phyloP scores from a whole-genome alignment of 2,888 invertebrate genomes.

The Cinara cedri region DNA sequence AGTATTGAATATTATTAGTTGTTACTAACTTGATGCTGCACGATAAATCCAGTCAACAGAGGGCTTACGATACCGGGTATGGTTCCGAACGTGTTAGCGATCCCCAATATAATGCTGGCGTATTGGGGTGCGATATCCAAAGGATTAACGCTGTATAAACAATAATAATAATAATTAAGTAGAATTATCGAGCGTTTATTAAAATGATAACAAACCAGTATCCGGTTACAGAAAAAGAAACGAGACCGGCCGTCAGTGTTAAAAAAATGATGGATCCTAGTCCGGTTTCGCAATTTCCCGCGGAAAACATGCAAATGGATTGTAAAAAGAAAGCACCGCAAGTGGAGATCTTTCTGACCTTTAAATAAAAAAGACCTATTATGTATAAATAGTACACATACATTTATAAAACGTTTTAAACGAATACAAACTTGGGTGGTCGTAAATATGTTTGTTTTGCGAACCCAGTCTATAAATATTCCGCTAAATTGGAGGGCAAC shows the following conservation, averaged over 20 bases:
- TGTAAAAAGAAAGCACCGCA: slow-evolving; percentile 78
- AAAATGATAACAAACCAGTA: too few species aligned
- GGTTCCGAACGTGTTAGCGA: slow-evolving; percentile 89
- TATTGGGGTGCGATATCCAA: slow-evolving; percentile 90
- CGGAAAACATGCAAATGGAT: slow-evolving; percentile 83
- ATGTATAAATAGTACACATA: too few species aligned
- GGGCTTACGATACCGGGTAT: slow-evolving; percentile 92
- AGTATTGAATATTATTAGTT: too few species aligned
- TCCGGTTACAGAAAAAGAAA: slow-evolving; percentile 92
- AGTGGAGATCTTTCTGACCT: slow-evolving; percentile 74
- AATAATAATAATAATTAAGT: too few species aligned
- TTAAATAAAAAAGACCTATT: slow-evolving; percentile 13
- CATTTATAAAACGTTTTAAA: too few species aligned
- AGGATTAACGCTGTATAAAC: slow-evolving; percentile 73
- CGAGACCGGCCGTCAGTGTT: slow-evolving; percentile 86
- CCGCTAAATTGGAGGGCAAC: slow-evolving; percentile 80
- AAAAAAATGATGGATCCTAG: slow-evolving; percentile 79
- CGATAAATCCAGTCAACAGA: slow-evolving; percentile 78
- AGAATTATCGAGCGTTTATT: too few species aligned
- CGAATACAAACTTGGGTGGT: slow-evolving; percentile 71
- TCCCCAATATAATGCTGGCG: slow-evolving; percentile 89
- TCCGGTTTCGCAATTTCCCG: slow-evolving; percentile 75
- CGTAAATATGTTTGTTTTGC: slow-evolving; percentile 70
- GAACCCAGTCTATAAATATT: slow-evolving; percentile 80
- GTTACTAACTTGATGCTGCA: slow-evolving; percentile 73